These are phyloP conservation scores for Cirrhinus mrigala DNA, from an alignment of 2,797 vertebrate species.

Conservation along the genomic window DNA sequence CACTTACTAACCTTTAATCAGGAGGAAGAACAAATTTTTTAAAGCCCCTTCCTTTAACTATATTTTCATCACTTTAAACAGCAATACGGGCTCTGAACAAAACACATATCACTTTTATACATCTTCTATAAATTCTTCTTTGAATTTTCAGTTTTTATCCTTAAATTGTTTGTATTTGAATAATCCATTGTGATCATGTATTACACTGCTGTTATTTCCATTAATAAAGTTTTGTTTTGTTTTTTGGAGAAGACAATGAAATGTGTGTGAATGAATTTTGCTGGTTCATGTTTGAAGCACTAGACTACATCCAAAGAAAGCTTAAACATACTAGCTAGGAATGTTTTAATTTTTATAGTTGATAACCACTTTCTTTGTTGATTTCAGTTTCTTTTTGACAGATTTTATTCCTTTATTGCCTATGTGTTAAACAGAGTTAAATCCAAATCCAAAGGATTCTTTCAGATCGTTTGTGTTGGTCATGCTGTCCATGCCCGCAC, in stretches of 20 bases:
- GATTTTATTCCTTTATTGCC: not conserved
- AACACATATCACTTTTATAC: not conserved
- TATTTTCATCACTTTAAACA: not conserved
- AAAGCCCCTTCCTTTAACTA: not conserved
- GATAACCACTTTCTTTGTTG: not conserved
- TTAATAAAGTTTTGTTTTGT: not conserved
- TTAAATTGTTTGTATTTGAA: not conserved
- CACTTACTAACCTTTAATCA: not conserved
- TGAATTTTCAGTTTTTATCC: not conserved
- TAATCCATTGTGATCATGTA: not conserved
- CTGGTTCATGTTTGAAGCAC: not conserved
- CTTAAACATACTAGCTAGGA: not conserved
- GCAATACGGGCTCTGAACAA: not conserved
- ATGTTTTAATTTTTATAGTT: not conserved
- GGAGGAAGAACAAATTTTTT: not conserved
- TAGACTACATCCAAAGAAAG: not conserved
- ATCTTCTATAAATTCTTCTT: not conserved
- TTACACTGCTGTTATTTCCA: not conserved
- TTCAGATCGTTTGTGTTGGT: not conserved
- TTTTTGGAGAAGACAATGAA: not conserved
- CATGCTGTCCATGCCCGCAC: slow-evolving; percentile 12
- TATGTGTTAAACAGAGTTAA: not conserved
- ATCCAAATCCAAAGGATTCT: not conserved
- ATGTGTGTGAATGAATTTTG: not conserved
- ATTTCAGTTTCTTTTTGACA: not conserved